Evolutionary conservation across 2,888 invertebrate genomes (phyloP), one percentile per base, ranked within the genome.

Genomic region (Andrena flavipes): DNA sequence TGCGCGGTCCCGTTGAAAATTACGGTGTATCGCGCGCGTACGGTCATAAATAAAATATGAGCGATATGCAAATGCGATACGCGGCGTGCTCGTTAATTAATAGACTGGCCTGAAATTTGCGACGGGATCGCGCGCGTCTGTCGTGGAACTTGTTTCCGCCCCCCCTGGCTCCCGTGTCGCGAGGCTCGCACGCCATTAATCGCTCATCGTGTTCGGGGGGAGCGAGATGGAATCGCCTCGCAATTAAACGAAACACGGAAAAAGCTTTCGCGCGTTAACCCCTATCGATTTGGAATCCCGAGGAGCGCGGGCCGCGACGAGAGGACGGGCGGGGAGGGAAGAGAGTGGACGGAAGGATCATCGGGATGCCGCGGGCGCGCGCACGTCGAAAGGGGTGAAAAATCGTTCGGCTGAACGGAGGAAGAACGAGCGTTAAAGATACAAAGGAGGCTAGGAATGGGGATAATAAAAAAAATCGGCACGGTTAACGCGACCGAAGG

Each of bases 1-100:
- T 80, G 81, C 73, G 76, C 51, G 76, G 60, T 35, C 62, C 56
- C 10, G 56, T 62, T 42, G 42, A 72, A 60, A 80, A 83, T 82
- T 64, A 63, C 70, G 64, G 65, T 60, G 71, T 77, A 74, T 80
- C 69, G 76, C 64, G 54, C 10, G 6, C 23, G 76, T 60, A 42
- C 70, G 35, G 63, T 81, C 70, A 63, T 81, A 81, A 83, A 84
- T 77, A 82, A 82, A 82, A 77, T 71, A 84, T 68, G 82, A 84
- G 68, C 71, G 67, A 71, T 77, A 81, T 70, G 83, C 82, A 84
- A 84, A 82, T 68, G 74, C 23, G 77, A 71, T 42, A 60, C 10
- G 71, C 56, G 23, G 74, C 77, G 68, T 23, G 74, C 72, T 54
- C 71, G 81, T 71, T 81, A 81, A 84, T 84, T 74, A 75, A 84